These are phyloP conservation scores for Oncopeltus fasciatus DNA, from an alignment of 1,140 invertebrate species.

Conservation along the genomic window DNA sequence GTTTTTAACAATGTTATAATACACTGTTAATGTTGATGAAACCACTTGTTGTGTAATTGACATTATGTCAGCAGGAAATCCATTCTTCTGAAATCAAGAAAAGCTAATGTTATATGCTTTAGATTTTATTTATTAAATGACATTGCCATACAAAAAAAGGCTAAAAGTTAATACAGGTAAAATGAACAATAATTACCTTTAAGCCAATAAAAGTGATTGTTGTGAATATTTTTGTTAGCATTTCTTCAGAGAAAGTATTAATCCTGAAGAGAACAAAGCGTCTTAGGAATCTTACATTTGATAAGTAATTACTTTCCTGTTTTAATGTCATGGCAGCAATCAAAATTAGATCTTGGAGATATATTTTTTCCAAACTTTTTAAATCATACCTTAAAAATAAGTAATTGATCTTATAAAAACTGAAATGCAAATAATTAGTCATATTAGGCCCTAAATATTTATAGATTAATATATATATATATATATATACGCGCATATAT, in stretches of 20 bases:
- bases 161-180: not conserved
- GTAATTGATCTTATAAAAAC: too few species aligned
- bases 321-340: not conserved
- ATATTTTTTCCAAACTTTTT: not conserved
- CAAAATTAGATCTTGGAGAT: not conserved
- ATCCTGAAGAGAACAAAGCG: constrained; percentile 77
- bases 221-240: constrained; percentile 69
- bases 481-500: not conserved
- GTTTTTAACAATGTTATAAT: constrained; percentile 50
- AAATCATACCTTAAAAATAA: not conserved
- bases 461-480: not conserved
- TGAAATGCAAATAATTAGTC: too few species aligned
- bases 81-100: constrained; percentile 42
- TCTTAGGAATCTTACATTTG: constrained; percentile 62
- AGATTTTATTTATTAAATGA: not conserved
- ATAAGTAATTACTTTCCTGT: constrained; percentile 45
- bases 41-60: constrained; percentile 53
- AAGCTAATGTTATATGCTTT: too few species aligned
- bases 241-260: constrained; percentile 71
- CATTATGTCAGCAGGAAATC: constrained; percentile 66
- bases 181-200: constrained; percentile 19
- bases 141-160: not conserved
- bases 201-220: constrained; percentile 55
- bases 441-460: not conserved
- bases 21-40: constrained; percentile 62